Evolutionary conservation across 2,113 vertebrate species (phyloP).

Genomic region (Cyprinodon brontotheroides): DNA sequence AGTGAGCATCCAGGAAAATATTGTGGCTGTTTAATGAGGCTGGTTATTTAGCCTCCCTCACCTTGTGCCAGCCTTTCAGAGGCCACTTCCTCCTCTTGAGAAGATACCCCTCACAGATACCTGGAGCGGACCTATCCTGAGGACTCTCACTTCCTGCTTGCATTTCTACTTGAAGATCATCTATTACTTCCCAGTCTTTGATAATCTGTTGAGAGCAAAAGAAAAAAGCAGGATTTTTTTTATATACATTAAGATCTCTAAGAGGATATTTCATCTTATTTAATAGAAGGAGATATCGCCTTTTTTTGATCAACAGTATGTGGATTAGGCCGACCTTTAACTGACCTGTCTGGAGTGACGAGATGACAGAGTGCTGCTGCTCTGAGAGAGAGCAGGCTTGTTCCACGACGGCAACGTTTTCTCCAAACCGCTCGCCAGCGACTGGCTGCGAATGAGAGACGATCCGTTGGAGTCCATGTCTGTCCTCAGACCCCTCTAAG

Average conservation of each 20-base stretch:
- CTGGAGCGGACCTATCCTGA: conserved; percentile 59
- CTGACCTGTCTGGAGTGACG: conserved; percentile 76
- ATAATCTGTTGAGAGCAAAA: conserved; percentile 51
- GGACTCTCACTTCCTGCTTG: conserved; percentile 51
- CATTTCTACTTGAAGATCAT: conserved; percentile 71
- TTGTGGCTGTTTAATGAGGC: neutral
- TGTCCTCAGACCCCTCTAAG: conserved; percentile 20
- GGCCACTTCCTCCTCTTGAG: conserved; percentile 97
- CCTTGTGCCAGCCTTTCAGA: conserved; percentile 97
- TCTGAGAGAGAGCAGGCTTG: conserved; percentile 79
- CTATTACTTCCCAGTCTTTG: conserved; percentile 89
- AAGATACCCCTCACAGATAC: conserved; percentile 88
- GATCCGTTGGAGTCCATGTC: conserved; percentile 63
- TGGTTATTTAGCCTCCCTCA: conserved; percentile 52
- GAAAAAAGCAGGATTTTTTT: neutral
- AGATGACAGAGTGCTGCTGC: conserved; percentile 85
- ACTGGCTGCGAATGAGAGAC: conserved; percentile 65
- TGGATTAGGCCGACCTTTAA: conserved; percentile 10
- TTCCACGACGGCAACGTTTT: conserved; percentile 67
- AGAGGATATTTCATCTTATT: neutral
- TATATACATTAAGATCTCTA: neutral
- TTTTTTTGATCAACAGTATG: neutral
- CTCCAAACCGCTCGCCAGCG: conserved; percentile 84
- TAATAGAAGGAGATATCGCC: neutral
- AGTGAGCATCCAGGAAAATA: neutral